A percentile compares a stretch with the other conserved stretches of the same genome.
phyloP scores from a whole-genome alignment of 2,888 invertebrate genomes.

The Cynaeus angustus region DNA sequence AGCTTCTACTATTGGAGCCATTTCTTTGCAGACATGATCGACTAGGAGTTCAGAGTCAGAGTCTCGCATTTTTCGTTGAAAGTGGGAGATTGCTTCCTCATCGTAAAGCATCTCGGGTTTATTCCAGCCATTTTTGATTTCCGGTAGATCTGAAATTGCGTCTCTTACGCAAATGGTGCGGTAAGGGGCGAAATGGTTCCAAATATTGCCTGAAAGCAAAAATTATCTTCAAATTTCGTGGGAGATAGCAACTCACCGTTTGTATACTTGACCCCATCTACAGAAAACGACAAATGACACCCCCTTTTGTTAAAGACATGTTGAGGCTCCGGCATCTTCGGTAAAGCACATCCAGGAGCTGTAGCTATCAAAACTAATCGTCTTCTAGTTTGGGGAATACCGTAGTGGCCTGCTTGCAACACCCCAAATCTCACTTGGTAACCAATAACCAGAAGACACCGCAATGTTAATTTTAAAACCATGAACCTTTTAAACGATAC shows the following conservation, averaged over 20 bases:
- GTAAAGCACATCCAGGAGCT: conserved; percentile 84
- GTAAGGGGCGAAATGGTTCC: conserved; percentile 83
- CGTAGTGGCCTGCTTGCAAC: conserved; percentile 90
- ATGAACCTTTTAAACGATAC: conserved; percentile 87
- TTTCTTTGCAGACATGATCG: conserved; percentile 90
- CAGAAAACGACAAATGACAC: conserved; percentile 77
- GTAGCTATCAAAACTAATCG: conserved; percentile 85
- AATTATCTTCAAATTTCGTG: too few relatives aligned
- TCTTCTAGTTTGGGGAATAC: conserved; percentile 87
- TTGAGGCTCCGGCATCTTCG: conserved; percentile 85
- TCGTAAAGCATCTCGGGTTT: conserved; percentile 82
- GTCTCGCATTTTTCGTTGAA: conserved; percentile 82
- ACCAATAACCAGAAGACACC: conserved; percentile 86
- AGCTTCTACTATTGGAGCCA: conserved; percentile 86
- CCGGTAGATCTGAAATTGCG: conserved; percentile 87
- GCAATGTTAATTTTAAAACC: conserved; percentile 85
- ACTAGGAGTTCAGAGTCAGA: conserved; percentile 63
- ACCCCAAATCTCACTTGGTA: conserved; percentile 91
- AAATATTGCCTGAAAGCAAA: conserved; percentile 75
- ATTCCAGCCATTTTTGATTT: conserved; percentile 82
- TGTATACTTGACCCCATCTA: conserved; percentile 74
- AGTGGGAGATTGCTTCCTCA: conserved; percentile 82
- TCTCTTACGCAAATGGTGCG: conserved; percentile 86
- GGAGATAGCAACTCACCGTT: conserved; percentile 66
- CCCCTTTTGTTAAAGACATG: conserved; percentile 83